Base-by-base conservation (phyloP, 2,113 vertebrate genomes). In the Agapornis roseicollis region DNA sequence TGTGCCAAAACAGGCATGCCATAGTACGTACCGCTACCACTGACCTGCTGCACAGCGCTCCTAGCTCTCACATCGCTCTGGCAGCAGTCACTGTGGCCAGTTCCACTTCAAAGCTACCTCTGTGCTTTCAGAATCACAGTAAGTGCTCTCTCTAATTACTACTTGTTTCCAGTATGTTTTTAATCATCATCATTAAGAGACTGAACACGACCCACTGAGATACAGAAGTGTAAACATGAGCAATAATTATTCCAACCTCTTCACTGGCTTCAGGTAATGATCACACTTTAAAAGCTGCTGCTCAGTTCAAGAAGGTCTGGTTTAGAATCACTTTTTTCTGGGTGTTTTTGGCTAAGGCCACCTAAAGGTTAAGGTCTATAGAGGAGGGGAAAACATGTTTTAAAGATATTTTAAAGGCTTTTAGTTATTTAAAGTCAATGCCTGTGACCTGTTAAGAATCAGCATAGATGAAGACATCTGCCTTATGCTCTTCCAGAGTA, bases 151-250 rank as follows among this genome's bases (percentile, higher is more conserved):
- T 84, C 60, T 94, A 92, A 96, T 96, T 96, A 93, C 42, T 17
- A 6, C 3, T 13, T 63, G 63, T 79, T 89, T 76, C 84, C 73
- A 90, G 77, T 66, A 41, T 37, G 93, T 82, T 97, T 95, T 95
- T 93, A 89, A 96, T 94, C 90, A 95, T 77, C 83, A 7, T 90
- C 92, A 91, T 95, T 95, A 96, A 86, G 91, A 74, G 90, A 90
- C 0, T 90, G 80, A 89, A 52, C 53, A 24, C 11, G 89, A 63
- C 84, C 89, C 70, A 72, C 91, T n/a, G 87, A 94, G 80, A 94
- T 77, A 64, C 44, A 85, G 74, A 31, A 92, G 86, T 16, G 71
- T 92, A 96, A 94, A 94, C 90, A 92, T 0, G 68, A 91, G 87
- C 41, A 94, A 78, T 89, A 82, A 89, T 95, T 94, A 96, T 88